Conservation (phyloP, 2,888 invertebrate genomes). For the Papilio protenor region DNA sequence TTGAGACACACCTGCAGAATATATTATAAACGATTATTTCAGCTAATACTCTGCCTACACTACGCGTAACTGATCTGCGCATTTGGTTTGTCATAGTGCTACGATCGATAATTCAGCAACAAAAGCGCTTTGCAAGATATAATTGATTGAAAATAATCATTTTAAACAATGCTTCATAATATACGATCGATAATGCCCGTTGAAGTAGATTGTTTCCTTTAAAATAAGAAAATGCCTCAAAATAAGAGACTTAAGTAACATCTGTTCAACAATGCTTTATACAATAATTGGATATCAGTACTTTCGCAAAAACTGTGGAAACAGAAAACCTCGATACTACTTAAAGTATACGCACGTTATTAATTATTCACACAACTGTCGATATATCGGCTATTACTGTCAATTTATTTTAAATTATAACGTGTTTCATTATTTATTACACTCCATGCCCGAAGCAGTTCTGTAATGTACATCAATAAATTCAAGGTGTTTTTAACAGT, state of each 20-base stretch:
- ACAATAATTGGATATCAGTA: background rate
- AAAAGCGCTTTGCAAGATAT: too few species aligned
- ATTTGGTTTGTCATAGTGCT: background rate
- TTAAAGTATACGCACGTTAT: background rate
- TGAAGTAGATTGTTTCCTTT: too few species aligned
- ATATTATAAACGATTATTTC: background rate
- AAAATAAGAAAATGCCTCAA: background rate
- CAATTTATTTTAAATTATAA: slow-evolving; percentile 24
- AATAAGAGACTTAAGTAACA: background rate
- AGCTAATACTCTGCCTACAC: background rate
- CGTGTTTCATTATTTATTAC: slow-evolving; percentile 12
- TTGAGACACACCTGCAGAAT: background rate
- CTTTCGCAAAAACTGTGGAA: background rate
- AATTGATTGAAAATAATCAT: background rate
- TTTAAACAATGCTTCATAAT: background rate
- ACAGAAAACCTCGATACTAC: background rate
- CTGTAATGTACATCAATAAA: background rate
- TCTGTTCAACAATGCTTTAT: background rate
- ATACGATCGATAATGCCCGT: too few species aligned
- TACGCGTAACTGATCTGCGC: background rate
- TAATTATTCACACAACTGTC: slow-evolving; percentile 3
- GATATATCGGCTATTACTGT: slow-evolving; percentile 9
- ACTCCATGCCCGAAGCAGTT: background rate
- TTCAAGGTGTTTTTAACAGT: background rate
- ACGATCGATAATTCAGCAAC: background rate